A percentile compares a stretch with the other conserved stretches of the same genome.
Evolutionary conservation across 2,113 vertebrate genomes (phyloP).

Genomic region (Scopus umbretta): DNA sequence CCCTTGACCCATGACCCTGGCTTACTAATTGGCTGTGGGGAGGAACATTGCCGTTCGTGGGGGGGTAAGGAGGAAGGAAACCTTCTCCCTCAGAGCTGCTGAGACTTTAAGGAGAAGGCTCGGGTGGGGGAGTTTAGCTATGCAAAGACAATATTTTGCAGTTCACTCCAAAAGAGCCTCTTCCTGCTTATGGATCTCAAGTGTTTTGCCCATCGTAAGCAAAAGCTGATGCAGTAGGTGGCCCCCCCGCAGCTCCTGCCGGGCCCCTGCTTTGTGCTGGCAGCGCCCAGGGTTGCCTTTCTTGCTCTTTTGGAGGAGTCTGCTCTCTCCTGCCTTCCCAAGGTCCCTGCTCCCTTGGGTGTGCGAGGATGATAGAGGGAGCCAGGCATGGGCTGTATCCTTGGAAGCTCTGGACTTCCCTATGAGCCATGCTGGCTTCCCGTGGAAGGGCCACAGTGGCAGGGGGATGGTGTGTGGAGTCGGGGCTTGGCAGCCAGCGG

Average conservation of each 20-base stretch:
- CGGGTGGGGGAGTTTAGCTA: neutral
- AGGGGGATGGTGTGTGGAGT: neutral
- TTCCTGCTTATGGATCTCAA: neutral
- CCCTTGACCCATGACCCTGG: neutral
- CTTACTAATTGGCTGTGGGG: conserved; percentile 5
- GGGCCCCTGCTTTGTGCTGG: neutral
- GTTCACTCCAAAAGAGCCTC: neutral
- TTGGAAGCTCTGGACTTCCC: neutral
- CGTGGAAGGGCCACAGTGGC: accelerated
- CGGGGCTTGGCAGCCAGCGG: conserved; percentile 42
- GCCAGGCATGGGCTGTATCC: neutral
- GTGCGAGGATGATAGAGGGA: neutral
- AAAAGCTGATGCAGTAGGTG: neutral
- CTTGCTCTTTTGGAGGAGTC: neutral
- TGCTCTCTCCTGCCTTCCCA: neutral
- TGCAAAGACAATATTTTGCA: conserved; percentile 16
- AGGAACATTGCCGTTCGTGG: neutral
- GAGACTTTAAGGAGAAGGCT: neutral
- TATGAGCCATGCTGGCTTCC: accelerated
- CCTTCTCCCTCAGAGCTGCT: neutral
- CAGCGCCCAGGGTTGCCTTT: accelerated
- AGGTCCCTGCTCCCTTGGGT: neutral
- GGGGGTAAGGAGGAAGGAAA: conserved; percentile 14
- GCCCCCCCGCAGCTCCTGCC: neutral
- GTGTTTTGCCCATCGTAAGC: neutral